Evolutionary conservation across 2,797 vertebrate genomes (phyloP).

Genomic region (Gadopsis bispinosus): DNA sequence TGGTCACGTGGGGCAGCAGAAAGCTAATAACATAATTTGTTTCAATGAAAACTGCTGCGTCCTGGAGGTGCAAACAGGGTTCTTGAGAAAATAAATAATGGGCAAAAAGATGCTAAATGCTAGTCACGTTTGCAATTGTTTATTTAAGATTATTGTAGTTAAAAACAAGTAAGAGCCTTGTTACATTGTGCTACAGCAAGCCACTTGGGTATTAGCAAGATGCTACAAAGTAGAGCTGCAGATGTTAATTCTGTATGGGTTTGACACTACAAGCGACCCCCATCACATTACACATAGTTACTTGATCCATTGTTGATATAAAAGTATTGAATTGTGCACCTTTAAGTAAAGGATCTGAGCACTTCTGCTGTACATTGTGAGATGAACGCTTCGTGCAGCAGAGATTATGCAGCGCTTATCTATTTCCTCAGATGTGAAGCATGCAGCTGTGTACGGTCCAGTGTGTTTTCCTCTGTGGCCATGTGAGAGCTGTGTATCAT

Average conservation of each 20-base stretch:
- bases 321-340: background rate
- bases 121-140: background rate
- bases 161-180: no score
- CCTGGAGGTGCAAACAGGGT: background rate
- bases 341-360: conserved; percentile 9
- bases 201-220: background rate
- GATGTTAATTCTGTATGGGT: background rate
- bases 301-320: background rate
- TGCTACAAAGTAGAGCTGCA: background rate
- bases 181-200: no score
- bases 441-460: conserved; percentile 5
- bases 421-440: conserved; percentile 45
- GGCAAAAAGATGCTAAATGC: background rate
- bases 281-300: background rate
- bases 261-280: background rate
- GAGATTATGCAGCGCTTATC: conserved; percentile 28
- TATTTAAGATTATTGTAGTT: background rate
- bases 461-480: conserved; percentile 33
- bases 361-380: background rate
- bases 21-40: background rate
- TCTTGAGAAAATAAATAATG: background rate
- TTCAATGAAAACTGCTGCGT: background rate
- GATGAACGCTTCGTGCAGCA: background rate
- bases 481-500: conserved; percentile 50
- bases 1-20: background rate